phyloP scores from a whole-genome alignment of 92 coral and sea anemone genomes.

The Actinernus sp. region DNA sequence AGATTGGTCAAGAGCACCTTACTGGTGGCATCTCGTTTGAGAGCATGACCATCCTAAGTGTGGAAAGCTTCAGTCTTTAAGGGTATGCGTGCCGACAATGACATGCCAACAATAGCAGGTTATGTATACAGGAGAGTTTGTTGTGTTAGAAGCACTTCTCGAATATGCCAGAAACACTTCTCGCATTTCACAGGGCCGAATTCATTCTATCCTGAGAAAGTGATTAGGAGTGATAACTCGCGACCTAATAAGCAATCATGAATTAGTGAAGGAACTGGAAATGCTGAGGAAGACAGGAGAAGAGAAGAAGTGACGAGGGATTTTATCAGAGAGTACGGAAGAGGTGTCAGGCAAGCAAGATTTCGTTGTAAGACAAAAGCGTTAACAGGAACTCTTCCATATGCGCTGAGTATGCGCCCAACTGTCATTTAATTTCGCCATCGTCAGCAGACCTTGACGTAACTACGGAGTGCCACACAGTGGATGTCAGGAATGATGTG shows the following conservation, averaged over 20 bases:
- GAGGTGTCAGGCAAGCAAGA: slow-evolving; percentile 59
- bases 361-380: slow-evolving; percentile 52
- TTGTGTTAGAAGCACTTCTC: slow-evolving; percentile 44
- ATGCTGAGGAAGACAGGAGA: slow-evolving; percentile 24
- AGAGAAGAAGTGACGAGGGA: slow-evolving; percentile 48
- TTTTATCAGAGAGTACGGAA: slow-evolving; percentile 48
- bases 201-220: slow-evolving; percentile 54
- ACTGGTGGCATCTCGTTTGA: slow-evolving; percentile 10
- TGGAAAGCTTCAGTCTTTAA: slow-evolving; percentile 45
- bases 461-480: too few species aligned
- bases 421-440: too few species aligned
- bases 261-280: slow-evolving; percentile 28
- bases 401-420: slow-evolving; percentile 50
- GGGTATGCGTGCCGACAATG: slow-evolving; percentile 57
- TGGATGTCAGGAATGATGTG: too few species aligned
- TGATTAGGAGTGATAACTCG: slow-evolving; percentile 29
- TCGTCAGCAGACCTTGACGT: too few species aligned
- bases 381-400: slow-evolving; percentile 55
- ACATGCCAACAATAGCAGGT: slow-evolving; percentile 45
- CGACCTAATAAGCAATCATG: too few species aligned
- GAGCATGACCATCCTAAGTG: slow-evolving; percentile 30
- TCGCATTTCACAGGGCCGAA: slow-evolving; percentile 55
- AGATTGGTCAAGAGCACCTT: slow-evolving; percentile 23
- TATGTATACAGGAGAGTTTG: slow-evolving; percentile 36
- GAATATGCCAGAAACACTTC: too few species aligned